Percentiles rank a stretch among this genome's conserved stretches.
These are phyloP conservation scores for Seriola quinqueradiata DNA, from an alignment of 2,113 vertebrate genomes.

Conservation along the genomic window DNA sequence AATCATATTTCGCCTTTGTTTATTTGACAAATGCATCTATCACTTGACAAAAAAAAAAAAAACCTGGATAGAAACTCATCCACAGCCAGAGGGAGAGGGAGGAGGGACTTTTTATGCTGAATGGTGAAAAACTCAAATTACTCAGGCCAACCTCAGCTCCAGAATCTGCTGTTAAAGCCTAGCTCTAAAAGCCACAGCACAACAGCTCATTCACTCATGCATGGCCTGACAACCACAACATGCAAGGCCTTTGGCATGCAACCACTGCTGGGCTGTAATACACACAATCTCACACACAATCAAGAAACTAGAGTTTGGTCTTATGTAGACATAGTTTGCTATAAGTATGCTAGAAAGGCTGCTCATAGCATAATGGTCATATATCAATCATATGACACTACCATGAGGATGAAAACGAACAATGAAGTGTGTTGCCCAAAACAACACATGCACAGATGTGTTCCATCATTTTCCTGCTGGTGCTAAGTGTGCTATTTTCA, in stretches of 20 bases:
- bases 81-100: not conserved
- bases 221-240: slow-evolving; percentile 48
- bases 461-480: slow-evolving; percentile 11
- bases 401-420: not conserved
- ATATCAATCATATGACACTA: not conserved
- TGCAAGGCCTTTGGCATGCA: slow-evolving; percentile 59
- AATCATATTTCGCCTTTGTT: not conserved
- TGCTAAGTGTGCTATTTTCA: slow-evolving; percentile 48
- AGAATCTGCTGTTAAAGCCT: slow-evolving; percentile 29
- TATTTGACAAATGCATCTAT: slow-evolving; percentile 5
- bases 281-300: not conserved
- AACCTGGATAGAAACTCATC: not conserved
- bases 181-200: slow-evolving; percentile 53
- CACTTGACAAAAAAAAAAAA: not conserved
- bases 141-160: slow-evolving; percentile 21
- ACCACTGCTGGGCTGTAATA: not conserved
- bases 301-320: not conserved
- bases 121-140: slow-evolving; percentile 6
- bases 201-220: slow-evolving; percentile 56
- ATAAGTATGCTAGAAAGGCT: not conserved
- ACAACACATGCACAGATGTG: slow-evolving; percentile 25
- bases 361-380: not conserved
- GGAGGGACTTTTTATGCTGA: not conserved
- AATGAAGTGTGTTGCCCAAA: not conserved
- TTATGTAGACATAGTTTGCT: not conserved